These are phyloP conservation scores for Netelia melanura DNA, from an alignment of 2,888 invertebrate genomes.

Conservation along the genomic window DNA sequence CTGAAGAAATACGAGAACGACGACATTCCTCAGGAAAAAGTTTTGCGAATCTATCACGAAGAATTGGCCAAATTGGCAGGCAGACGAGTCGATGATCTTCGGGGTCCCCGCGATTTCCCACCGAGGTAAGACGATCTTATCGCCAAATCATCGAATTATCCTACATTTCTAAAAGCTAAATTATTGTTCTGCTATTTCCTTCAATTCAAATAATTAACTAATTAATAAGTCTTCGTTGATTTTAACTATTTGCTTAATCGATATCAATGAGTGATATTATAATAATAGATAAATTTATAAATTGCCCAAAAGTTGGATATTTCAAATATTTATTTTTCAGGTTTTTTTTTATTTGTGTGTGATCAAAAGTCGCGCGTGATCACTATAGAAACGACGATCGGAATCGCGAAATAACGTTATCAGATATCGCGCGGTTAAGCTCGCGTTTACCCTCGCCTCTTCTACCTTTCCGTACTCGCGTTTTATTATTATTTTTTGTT, in stretches of 20 bases:
- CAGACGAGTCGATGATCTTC: slow-evolving; percentile 90
- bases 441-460: neutral
- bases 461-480: neutral
- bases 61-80: slow-evolving; percentile 97
- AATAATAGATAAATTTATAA: neutral
- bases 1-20: slow-evolving; percentile 96
- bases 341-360: neutral
- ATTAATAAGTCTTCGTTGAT: neutral
- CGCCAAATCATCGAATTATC: slow-evolving; percentile 8
- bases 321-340: neutral
- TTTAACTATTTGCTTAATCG: neutral
- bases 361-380: neutral
- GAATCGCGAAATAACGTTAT: slow-evolving; percentile 5
- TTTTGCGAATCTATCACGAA: slow-evolving; percentile 97
- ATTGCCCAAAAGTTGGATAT: neutral
- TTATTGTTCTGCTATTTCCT: neutral
- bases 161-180: neutral
- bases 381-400: neutral
- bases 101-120: slow-evolving; percentile 91
- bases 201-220: neutral
- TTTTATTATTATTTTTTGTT: neutral
- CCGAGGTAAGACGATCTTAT: slow-evolving; percentile 88
- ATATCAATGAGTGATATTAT: neutral
- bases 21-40: slow-evolving; percentile 98
- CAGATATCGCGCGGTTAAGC: neutral